Evolutionary conservation across 2,797 vertebrate species (phyloP), one percentile per base, ranked within the genome.

Genomic region (Aselliscus stoliczkanus): DNA sequence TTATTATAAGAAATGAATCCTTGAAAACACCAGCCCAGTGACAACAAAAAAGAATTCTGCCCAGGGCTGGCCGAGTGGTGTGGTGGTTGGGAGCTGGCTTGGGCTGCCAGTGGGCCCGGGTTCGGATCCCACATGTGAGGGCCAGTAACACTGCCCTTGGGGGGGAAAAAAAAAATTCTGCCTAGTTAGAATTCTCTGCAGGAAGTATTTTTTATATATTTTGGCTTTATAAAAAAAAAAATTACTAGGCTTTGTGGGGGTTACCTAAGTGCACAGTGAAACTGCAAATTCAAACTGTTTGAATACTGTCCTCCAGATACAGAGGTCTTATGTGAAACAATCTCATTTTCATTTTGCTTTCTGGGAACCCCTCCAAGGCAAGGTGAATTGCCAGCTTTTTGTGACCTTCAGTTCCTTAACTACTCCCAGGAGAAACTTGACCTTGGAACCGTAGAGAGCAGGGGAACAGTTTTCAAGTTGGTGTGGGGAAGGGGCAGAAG

Each of bases 301-400:
- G 88, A 80, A 79, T 92, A 27, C 44, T 79, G 23, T 54, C 58
- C 69, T 96, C 79, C 25, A 95, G 52, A 92, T 65, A 58, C 60
- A 97, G 84, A 94, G 62, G 58, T 95, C 69, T 92, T 79, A 84
- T 86, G 44, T 70, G 75, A 90, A 96, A 83, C 91, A 96, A 82
- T 93, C 75, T 94, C 77, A 88, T 95, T 95, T 96, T 95, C 95
- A 64, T 95, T 82, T 96, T 92, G 83, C 29, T 82, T 94, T 92
- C 93, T 92, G 92, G 94, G 90, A 95, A 90, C 12, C 37, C 65
- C 81, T 96, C 85, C 95, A 97, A 93, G 47, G 54, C 73, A 73
- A 0, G 1, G 34, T 83, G 60, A 94, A 21, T 69, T 92, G 87
- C 67, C 90, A 93, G 1, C 23, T 77, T 62, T 95, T 65, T 77